Evolutionary conservation across 2,113 vertebrate genomes (phyloP).

Genomic region (Acrocephalus arundinaceus): DNA sequence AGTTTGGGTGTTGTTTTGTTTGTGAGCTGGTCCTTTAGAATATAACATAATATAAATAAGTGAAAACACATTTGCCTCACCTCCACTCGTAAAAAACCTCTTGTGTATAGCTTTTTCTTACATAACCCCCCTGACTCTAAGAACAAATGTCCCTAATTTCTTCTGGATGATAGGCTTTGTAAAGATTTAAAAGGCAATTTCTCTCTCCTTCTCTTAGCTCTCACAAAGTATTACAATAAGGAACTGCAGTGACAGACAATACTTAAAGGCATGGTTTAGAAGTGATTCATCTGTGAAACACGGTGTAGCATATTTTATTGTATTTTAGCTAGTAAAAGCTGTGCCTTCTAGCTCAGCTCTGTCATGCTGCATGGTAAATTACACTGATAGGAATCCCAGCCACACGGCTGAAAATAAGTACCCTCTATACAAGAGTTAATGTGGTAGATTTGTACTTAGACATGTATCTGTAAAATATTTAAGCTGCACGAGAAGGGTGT

Average conservation of each 20-base stretch:
- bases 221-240: slow-evolving; percentile 35
- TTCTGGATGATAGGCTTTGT: slow-evolving; percentile 39
- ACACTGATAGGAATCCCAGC: slow-evolving; percentile 42
- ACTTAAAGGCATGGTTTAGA: slow-evolving; percentile 54
- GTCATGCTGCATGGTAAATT: slow-evolving; percentile 46
- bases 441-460: slow-evolving; percentile 55
- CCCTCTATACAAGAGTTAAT: slow-evolving; percentile 42
- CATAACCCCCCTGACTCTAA: slow-evolving; percentile 22
- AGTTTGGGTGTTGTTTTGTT: not conserved
- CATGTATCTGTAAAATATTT: slow-evolving; percentile 70
- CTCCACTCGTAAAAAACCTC: slow-evolving; percentile 18
- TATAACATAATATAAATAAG: not conserved
- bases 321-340: slow-evolving; percentile 48
- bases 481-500: slow-evolving; percentile 25
- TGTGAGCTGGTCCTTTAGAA: not conserved
- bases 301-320: slow-evolving; percentile 52
- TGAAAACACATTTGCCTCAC: slow-evolving; percentile 18
- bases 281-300: slow-evolving; percentile 56
- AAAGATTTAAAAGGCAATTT: slow-evolving; percentile 62
- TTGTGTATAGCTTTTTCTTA: not conserved
- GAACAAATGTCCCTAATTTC: slow-evolving; percentile 60
- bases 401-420: slow-evolving; percentile 47
- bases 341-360: slow-evolving; percentile 35
- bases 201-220: slow-evolving; percentile 36
- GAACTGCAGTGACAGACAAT: slow-evolving; percentile 42